Percentiles rank a stretch among this genome's conserved stretches.
These are phyloP conservation scores for Malaclemys terrapin DNA, from an alignment of 2,113 vertebrate genomes.

Conservation along the genomic window DNA sequence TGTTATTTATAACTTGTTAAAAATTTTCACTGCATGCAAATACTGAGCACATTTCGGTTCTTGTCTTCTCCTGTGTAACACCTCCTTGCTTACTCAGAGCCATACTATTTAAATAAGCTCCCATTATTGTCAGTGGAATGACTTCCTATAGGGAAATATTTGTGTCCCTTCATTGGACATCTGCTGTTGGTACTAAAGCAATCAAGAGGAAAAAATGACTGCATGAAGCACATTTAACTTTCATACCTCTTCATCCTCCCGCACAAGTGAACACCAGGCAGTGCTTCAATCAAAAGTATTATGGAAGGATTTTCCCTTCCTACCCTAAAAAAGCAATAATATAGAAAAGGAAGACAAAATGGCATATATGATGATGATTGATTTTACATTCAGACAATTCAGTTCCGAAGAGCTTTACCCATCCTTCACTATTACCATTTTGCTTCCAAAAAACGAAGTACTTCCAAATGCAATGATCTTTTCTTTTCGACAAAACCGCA, in stretches of 20 bases:
- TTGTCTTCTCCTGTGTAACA: conserved; percentile 41
- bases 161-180: conserved; percentile 75
- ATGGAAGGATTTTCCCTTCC: conserved; percentile 27
- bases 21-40: conserved; percentile 53
- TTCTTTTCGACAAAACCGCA: not conserved
- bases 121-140: conserved; percentile 78
- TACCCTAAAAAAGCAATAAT: conserved; percentile 33
- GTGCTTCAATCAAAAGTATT: conserved; percentile 45
- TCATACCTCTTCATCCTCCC: conserved; percentile 71
- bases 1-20: conserved; percentile 60
- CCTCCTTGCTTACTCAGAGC: conserved; percentile 46
- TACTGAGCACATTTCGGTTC: conserved; percentile 64
- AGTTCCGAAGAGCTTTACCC: not conserved
- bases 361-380: not conserved
- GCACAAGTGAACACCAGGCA: conserved; percentile 55
- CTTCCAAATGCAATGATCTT: not conserved
- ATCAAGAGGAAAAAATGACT: conserved; percentile 69
- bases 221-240: conserved; percentile 74
- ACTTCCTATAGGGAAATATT: conserved; percentile 78
- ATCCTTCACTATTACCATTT: not conserved
- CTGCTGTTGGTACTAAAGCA: conserved; percentile 75
- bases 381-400: not conserved
- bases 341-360: conserved; percentile 20
- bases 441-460: not conserved
- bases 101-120: conserved; percentile 65